Evolutionary conservation across 2,113 vertebrate species (phyloP).

Genomic region (Pardalotus punctatus): DNA sequence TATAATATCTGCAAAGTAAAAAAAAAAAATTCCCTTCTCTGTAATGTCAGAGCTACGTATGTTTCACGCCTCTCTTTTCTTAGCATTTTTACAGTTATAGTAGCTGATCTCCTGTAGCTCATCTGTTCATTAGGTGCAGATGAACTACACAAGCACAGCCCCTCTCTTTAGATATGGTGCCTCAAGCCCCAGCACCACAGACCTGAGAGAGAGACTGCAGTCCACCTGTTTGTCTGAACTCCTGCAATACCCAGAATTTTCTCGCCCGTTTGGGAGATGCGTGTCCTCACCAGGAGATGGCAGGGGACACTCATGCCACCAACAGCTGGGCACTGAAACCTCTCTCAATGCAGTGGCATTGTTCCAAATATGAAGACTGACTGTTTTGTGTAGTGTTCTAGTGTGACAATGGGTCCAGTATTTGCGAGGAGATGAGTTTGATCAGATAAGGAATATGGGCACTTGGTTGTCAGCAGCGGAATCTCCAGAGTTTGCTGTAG

Average conservation of each 20-base stretch:
- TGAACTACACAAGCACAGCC: not conserved
- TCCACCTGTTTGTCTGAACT: not conserved
- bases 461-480: not conserved
- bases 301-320: not conserved
- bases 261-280: not conserved
- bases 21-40: not conserved
- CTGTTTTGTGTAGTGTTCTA: not conserved
- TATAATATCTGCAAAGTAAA: not conserved
- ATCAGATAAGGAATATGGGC: not conserved
- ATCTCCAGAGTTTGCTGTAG: not conserved
- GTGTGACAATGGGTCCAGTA: not conserved
- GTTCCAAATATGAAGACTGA: not conserved
- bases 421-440: not conserved
- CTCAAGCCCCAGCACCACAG: not conserved
- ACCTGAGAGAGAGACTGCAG: not conserved
- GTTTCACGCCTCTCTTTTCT: not conserved
- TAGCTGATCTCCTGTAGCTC: not conserved
- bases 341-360: not conserved
- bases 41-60: not conserved
- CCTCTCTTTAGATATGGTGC: not conserved
- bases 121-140: not conserved
- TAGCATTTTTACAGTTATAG: not conserved
- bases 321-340: not conserved
- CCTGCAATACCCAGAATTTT: not conserved
- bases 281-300: constrained; percentile 36